Conservation (phyloP, 2,797 vertebrate genomes). For the Tiaroga cobitis region DNA sequence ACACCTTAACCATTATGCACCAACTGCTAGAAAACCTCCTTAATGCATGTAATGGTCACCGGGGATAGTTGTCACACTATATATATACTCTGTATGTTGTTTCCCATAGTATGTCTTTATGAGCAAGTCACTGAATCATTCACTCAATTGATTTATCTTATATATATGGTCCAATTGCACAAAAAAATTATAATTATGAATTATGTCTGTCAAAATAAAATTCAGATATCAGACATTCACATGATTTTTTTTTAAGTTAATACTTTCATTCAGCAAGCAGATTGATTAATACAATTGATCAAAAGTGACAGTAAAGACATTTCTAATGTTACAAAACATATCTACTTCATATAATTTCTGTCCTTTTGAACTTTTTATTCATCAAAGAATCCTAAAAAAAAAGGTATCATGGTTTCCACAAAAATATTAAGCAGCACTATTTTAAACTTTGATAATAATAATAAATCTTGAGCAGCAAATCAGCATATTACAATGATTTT, state of each 20-base stretch:
- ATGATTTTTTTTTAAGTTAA: no score
- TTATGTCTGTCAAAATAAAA: neutral
- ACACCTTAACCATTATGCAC: conserved; percentile 30
- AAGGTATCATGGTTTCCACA: neutral
- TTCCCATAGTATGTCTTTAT: no score
- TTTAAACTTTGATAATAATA: neutral
- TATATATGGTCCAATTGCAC: neutral
- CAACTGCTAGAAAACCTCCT: conserved; percentile 13
- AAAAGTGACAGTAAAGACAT: neutral
- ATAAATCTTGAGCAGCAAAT: neutral
- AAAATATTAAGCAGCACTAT: neutral
- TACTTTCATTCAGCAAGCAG: no score
- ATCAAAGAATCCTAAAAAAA: neutral
- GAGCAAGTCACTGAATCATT: no score
- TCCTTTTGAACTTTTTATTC: neutral
- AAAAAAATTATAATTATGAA: neutral
- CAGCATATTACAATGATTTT: neutral
- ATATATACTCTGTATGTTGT: no score
- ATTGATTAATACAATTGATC: no score
- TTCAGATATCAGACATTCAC: neutral
- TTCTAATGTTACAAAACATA: neutral
- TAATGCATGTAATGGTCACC: conserved; percentile 27
- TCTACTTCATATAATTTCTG: neutral
- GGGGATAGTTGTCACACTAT: conserved; percentile 9
- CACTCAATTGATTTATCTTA: no score